A percentile compares a stretch with the other conserved stretches of the same genome.
Evolutionary conservation across 2,113 vertebrate genomes (phyloP).

Genomic region (Hirundichthys speculiger): DNA sequence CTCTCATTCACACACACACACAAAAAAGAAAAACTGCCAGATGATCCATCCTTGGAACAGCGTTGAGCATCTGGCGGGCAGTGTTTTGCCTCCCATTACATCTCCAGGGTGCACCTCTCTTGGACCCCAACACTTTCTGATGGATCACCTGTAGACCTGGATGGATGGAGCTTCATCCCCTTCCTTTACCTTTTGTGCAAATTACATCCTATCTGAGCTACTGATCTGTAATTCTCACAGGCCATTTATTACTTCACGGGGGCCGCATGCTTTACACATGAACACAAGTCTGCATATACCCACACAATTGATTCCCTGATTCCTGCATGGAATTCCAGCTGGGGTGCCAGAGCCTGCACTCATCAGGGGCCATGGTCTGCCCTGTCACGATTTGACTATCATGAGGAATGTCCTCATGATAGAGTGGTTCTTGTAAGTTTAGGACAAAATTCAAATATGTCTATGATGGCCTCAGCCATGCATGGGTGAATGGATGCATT

Average conservation of each 20-base stretch:
- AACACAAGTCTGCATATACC: constrained; percentile 35
- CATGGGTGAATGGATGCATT: too few species aligned
- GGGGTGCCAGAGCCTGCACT: constrained; percentile 13
- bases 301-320: constrained; percentile 46
- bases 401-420: too few species aligned
- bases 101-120: constrained; percentile 66
- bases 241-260: constrained; percentile 53
- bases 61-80: constrained; percentile 60
- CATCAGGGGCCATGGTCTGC: constrained; percentile 24
- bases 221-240: constrained; percentile 65
- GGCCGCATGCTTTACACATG: constrained; percentile 26
- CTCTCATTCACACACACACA: constrained; percentile 24
- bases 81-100: constrained; percentile 52
- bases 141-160: constrained; percentile 64
- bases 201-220: constrained; percentile 54
- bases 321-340: constrained; percentile 15
- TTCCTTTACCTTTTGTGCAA: constrained; percentile 37
- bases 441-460: too few species aligned
- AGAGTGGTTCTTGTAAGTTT: too few species aligned
- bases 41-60: constrained; percentile 55
- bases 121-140: constrained; percentile 57
- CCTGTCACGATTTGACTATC: constrained; percentile 44
- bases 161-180: constrained; percentile 59
- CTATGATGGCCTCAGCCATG: too few species aligned
- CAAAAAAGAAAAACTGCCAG: constrained; percentile 12